Percentiles rank a stretch among this genome's conserved stretches.
Conservation (phyloP, 2,888 invertebrate species). For the Lomographa bimaculata region DNA sequence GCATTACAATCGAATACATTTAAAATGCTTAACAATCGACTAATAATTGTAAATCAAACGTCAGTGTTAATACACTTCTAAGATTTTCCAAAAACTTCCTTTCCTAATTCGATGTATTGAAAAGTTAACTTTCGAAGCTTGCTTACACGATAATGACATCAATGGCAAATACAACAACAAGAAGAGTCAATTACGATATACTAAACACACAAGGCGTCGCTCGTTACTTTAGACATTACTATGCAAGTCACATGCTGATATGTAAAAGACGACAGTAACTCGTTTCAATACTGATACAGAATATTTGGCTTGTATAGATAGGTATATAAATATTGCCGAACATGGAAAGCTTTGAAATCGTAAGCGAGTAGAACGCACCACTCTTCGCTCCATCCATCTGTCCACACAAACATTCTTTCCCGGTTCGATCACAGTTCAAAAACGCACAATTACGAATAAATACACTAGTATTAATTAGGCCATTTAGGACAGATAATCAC, state of each 20-base stretch:
- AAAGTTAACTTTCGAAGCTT: constrained; percentile 63
- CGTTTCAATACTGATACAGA: constrained; percentile 73
- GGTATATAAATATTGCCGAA: constrained; percentile 44
- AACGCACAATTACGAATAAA: constrained; percentile 72
- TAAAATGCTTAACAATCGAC: constrained; percentile 56
- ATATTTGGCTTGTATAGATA: constrained; percentile 56
- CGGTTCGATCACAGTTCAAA: constrained; percentile 71
- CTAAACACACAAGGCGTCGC: constrained; percentile 61
- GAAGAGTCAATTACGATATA: constrained; percentile 57
- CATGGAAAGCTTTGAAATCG: constrained; percentile 60
- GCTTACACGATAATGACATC: constrained; percentile 59
- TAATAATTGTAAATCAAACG: constrained; percentile 55
- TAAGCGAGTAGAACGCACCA: constrained; percentile 51
- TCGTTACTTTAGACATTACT: constrained; percentile 61
- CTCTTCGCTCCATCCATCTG: constrained; percentile 36
- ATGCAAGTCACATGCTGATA: constrained; percentile 81
- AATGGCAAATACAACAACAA: constrained; percentile 68
- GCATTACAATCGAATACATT: constrained; percentile 51
- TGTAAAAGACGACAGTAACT: constrained; percentile 75
- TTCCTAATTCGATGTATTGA: constrained; percentile 78
- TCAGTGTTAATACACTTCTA: constrained; percentile 55
- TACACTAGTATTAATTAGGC: constrained; percentile 81
- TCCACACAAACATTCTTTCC: constrained; percentile 51
- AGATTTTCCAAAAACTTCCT: constrained; percentile 54
- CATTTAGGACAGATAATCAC: constrained; percentile 82